Conservation (phyloP, 2,797 vertebrate species). For the Ambastaia sidthimunki region DNA sequence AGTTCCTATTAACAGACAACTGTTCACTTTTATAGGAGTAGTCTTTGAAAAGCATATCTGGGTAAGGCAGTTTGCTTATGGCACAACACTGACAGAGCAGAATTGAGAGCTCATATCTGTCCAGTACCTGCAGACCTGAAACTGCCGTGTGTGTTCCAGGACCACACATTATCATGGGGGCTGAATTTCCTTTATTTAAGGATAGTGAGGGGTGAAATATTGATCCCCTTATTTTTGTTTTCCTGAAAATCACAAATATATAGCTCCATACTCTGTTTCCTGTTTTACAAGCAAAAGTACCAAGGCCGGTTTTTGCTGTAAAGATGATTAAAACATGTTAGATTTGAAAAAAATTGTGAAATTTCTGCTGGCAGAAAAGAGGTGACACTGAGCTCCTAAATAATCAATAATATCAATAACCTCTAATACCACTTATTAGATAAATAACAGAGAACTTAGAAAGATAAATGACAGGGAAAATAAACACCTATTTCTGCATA, state of each 20-base stretch:
- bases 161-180: too few relatives aligned
- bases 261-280: background rate
- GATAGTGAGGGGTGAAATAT: too few relatives aligned
- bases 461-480: background rate
- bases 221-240: too few relatives aligned
- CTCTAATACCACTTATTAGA: background rate
- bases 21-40: too few relatives aligned
- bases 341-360: background rate
- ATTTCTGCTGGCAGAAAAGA: background rate
- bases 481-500: constrained; percentile 3
- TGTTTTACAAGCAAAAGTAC: background rate
- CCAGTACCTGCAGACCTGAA: too few relatives aligned
- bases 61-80: too few relatives aligned
- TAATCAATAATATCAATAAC: background rate
- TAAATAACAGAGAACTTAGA: background rate
- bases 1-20: too few relatives aligned
- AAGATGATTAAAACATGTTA: background rate
- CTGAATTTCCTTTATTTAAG: too few relatives aligned
- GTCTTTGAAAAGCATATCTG: too few relatives aligned
- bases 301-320: background rate
- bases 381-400: background rate
- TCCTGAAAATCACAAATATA: background rate
- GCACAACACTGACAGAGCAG: too few relatives aligned
- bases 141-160: too few relatives aligned
- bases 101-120: too few relatives aligned